These are phyloP conservation scores for Ferrisia virgata DNA, from an alignment of 2,888 invertebrate species.

Conservation along the genomic window DNA sequence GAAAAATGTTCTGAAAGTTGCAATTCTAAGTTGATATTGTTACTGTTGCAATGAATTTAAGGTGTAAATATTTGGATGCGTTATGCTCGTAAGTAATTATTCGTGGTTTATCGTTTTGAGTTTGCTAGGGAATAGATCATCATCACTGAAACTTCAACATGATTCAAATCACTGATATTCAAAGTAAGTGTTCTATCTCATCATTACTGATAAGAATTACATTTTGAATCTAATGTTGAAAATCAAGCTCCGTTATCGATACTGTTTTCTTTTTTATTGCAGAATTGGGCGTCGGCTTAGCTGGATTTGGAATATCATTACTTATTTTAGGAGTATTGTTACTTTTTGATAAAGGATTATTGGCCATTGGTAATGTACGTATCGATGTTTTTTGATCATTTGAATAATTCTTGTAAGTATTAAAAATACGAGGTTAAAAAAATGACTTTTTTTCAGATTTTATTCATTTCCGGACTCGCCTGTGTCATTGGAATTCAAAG, in stretches of 20 bases:
- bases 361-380: slow-evolving; percentile 99
- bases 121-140: neutral
- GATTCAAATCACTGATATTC: slow-evolving; percentile 80
- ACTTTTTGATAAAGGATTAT: slow-evolving; percentile 91
- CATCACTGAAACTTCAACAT: slow-evolving; percentile 56
- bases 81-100: neutral
- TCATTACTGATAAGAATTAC: neutral
- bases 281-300: slow-evolving; percentile 97
- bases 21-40: neutral
- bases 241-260: slow-evolving; percentile 9
- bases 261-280: slow-evolving; percentile 53
- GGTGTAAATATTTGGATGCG: neutral
- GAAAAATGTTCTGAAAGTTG: neutral
- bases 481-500: slow-evolving; percentile 95
- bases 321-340: slow-evolving; percentile 89
- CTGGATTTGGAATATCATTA: slow-evolving; percentile 93
- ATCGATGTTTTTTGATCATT: slow-evolving; percentile 36
- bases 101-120: neutral
- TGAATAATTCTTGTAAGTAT: neutral
- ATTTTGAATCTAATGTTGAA: neutral
- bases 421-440: neutral
- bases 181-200: slow-evolving; percentile 63
- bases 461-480: slow-evolving; percentile 90
- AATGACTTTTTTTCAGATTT: slow-evolving; percentile 68
- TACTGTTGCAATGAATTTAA: neutral